Base-by-base conservation (phyloP, 2,888 invertebrate species). In the Trachelus iudaicus region DNA sequence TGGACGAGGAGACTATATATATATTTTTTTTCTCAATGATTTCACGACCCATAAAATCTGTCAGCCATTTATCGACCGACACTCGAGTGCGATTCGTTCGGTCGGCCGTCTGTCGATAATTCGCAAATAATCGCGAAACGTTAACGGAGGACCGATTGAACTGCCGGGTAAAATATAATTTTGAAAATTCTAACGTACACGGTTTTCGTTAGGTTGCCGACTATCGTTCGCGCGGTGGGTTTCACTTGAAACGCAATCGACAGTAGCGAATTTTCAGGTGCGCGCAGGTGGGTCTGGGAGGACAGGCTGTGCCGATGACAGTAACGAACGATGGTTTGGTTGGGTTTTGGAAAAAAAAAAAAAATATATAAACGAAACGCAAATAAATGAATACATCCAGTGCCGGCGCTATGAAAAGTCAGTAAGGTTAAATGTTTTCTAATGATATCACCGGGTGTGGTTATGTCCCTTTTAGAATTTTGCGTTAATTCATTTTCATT, bases 1-100 rank as follows among this genome's bases (percentile, higher is more conserved):
- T 56, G 23, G 23, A 56, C 9, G 56, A 23, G 56, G 23, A 56
- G 56, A 23, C 15, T 40, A 23, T 40, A 11, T 35, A 35, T 12
- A 35, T 11, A 35, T 35, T 9, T 9, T 40, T 15, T 84, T 85
- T 82, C 85, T 83, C 76, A 85, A 85, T 81, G 85, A 85, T 85
- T 85, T 85, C 84, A 85, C 85, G 81, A 85, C 78, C 83, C 85
- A 85, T 85, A 85, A 84, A 85, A 85, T 84, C 84, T 82, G 85
- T 85, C 85, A 83, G 34, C 83, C 83, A 85, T 80, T 83, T 76
- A 79, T 81, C 76, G 83, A 75, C 76, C 80, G 80, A 75, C 78
- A 82, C 81, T 80, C 80, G 80, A 81, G 76, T 68, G 79, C 85
- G 83, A 87, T 87, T 87, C 85, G 87, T 87, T 15, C 56, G 15